Evolutionary conservation across 2,888 invertebrate genomes (phyloP).

Genomic region (Machimus rusticus): DNA sequence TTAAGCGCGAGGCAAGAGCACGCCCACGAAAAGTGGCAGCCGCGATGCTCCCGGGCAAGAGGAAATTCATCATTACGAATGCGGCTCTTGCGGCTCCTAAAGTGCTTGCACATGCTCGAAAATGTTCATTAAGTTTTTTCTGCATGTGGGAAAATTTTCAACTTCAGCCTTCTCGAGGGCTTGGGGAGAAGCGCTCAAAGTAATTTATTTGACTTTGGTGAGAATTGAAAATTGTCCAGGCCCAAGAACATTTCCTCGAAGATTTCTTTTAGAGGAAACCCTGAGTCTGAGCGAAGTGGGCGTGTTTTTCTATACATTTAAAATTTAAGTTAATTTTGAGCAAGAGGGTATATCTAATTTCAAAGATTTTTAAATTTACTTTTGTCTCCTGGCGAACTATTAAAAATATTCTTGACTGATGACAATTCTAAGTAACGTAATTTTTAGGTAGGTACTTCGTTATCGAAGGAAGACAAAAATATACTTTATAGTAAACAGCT

Average conservation of each 20-base stretch:
- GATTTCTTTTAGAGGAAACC: neutral
- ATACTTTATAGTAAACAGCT: no score
- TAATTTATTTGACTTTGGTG: constrained; percentile 13
- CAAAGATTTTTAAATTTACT: neutral
- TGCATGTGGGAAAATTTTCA: neutral
- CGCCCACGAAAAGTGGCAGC: neutral
- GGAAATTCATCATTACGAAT: neutral
- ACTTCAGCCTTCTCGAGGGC: neutral
- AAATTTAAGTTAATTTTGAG: neutral
- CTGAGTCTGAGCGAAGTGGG: neutral
- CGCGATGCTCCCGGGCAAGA: neutral
- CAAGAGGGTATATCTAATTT: neutral
- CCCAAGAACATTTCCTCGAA: neutral
- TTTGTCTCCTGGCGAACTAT: no score
- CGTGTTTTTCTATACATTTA: neutral
- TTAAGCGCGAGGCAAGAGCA: neutral
- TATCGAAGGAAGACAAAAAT: no score
- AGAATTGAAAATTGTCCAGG: neutral
- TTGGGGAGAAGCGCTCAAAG: neutral
- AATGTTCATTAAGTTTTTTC: constrained; percentile 27
- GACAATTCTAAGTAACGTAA: no score
- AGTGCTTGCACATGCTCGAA: constrained; percentile 25
- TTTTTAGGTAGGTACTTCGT: no score
- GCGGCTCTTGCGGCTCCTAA: neutral
- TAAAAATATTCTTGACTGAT: no score